These are phyloP conservation scores for Lysiphlebus fabarum DNA, from an alignment of 1,140 invertebrate species.

Conservation along the genomic window DNA sequence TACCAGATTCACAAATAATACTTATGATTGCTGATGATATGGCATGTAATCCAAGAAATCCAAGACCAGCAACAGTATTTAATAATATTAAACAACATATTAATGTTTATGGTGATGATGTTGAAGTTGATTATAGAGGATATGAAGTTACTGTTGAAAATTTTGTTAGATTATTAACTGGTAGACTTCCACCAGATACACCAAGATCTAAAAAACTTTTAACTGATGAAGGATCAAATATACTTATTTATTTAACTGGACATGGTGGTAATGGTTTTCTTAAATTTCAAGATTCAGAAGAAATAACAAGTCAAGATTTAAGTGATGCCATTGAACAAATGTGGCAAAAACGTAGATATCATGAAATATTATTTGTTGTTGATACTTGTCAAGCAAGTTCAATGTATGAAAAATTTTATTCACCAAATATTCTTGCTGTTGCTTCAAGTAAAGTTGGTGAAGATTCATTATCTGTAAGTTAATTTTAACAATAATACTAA, in stretches of 20 bases:
- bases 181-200: conserved; percentile 83
- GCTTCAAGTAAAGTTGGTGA: conserved; percentile 96
- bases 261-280: conserved; percentile 99
- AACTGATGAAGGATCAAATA: conserved; percentile 96
- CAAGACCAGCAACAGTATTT: conserved; percentile 95
- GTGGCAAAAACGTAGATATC: conserved; percentile 98
- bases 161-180: conserved; percentile 93
- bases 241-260: conserved; percentile 93
- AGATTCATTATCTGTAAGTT: conserved; percentile 90
- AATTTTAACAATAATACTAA: no score
- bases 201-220: conserved; percentile 92
- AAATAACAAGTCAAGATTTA: conserved; percentile 97
- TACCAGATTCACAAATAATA: conserved; percentile 96
- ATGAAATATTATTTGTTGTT: conserved; percentile 98
- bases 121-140: conserved; percentile 98
- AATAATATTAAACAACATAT: conserved; percentile 98
- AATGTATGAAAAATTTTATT: conserved; percentile 97
- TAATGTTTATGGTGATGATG: conserved; percentile 98
- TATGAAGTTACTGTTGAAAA: conserved; percentile 99
- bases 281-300: conserved; percentile 99
- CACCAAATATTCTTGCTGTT: conserved; percentile 95
- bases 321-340: conserved; percentile 99
- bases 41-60: conserved; percentile 98
- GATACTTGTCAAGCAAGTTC: conserved; percentile 99
- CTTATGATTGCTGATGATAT: conserved; percentile 99